Evolutionary conservation across 2,113 vertebrate species (phyloP).

Genomic region (Hassar affinis): DNA sequence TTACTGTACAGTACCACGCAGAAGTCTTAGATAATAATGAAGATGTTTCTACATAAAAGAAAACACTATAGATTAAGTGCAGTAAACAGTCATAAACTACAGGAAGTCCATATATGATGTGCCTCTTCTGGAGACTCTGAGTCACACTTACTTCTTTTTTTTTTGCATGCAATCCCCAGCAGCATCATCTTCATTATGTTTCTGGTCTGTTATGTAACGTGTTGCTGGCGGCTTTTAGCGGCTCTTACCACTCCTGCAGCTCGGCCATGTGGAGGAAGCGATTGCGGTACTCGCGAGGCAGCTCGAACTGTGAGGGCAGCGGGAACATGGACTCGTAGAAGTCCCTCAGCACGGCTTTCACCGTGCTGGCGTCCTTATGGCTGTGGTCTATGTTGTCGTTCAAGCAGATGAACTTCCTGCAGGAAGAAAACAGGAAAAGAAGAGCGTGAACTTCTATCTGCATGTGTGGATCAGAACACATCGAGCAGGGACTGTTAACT

Average conservation of each 20-base stretch:
- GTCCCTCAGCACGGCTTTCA: constrained; percentile 94
- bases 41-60: no score
- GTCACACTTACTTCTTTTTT: no score
- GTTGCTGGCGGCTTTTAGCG: neutral
- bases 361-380: constrained; percentile 92
- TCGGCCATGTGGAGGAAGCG: constrained; percentile 94
- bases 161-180: no score
- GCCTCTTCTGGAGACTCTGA: no score
- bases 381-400: constrained; percentile 98
- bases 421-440: neutral
- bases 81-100: no score
- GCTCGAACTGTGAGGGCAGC: constrained; percentile 90
- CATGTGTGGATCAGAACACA: neutral
- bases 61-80: no score
- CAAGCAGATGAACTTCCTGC: constrained; percentile 95
- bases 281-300: constrained; percentile 94
- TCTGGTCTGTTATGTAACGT: no score
- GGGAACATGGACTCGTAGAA: constrained; percentile 99
- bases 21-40: no score
- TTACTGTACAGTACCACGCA: no score
- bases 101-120: no score
- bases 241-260: constrained; percentile 88
- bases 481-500: neutral
- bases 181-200: no score
- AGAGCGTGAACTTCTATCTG: no score